Evolutionary conservation across 2,113 vertebrate genomes (phyloP).

Genomic region (Colossoma macropomum): DNA sequence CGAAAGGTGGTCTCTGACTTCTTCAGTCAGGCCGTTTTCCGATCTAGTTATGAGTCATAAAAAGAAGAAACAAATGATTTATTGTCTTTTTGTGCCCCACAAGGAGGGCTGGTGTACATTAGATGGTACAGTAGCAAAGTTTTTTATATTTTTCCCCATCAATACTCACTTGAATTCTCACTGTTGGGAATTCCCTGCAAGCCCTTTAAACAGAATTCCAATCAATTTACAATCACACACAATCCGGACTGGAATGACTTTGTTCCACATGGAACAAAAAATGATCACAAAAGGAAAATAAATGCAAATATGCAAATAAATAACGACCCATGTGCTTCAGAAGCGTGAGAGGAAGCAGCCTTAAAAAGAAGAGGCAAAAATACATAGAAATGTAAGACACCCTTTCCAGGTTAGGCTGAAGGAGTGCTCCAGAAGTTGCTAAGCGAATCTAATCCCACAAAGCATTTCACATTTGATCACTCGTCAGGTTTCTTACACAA

Average conservation of each 20-base stretch:
- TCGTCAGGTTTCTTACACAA: neutral
- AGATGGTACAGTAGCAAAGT: neutral
- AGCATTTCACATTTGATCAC: neutral
- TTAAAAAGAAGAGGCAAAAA: neutral
- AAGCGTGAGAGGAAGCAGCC: neutral
- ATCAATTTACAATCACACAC: neutral
- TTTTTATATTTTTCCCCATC: no score
- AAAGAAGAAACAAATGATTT: neutral
- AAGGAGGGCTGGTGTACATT: neutral
- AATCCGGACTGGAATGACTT: constrained; percentile 33
- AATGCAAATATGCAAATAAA: constrained; percentile 58
- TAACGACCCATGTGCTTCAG: constrained; percentile 30
- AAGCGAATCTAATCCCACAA: constrained; percentile 1
- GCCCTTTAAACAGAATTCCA: neutral
- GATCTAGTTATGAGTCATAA: neutral
- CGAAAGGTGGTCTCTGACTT: no score
- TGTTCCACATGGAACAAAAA: constrained; percentile 31
- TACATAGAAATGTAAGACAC: neutral
- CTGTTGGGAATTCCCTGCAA: neutral
- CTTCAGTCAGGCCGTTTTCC: no score
- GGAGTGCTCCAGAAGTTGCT: constrained; percentile 12
- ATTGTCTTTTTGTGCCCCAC: neutral
- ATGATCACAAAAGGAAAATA: constrained; percentile 39
- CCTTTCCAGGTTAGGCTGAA: neutral
- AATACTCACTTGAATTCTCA: neutral